A percentile compares a stretch with the other conserved stretches of the same genome.
These are phyloP conservation scores for Cephus nigrinus DNA, from an alignment of 2,888 invertebrate genomes.

Conservation along the genomic window DNA sequence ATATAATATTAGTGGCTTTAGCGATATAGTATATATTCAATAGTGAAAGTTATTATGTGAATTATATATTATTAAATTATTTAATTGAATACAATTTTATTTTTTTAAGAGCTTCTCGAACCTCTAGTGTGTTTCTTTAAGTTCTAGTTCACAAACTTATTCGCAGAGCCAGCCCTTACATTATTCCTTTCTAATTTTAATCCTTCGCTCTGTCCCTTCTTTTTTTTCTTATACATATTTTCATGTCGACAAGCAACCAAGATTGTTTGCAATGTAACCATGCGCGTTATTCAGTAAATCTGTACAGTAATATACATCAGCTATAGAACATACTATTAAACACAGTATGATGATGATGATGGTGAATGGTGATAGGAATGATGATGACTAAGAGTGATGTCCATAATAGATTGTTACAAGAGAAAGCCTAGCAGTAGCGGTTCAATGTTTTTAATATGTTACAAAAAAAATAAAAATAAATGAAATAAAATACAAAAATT, in stretches of 20 bases:
- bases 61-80: conserved; percentile 44
- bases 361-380: neutral
- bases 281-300: neutral
- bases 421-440: conserved; percentile 13
- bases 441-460: conserved; percentile 20
- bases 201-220: neutral
- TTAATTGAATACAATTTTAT: conserved; percentile 46
- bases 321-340: conserved; percentile 24
- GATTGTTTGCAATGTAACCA: too few species aligned
- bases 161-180: neutral
- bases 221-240: neutral
- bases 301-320: neutral
- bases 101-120: conserved; percentile 45
- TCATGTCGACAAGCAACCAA: neutral
- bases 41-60: conserved; percentile 25
- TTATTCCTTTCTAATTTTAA: neutral
- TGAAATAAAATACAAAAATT: conserved; percentile 10
- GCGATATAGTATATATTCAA: conserved; percentile 17
- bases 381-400: conserved; percentile 13
- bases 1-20: conserved; percentile 28
- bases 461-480: conserved; percentile 21
- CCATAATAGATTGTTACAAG: conserved; percentile 18
- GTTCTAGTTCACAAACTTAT: neutral
- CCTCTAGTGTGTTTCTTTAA: conserved; percentile 14
- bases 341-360: neutral